A percentile compares a stretch with the other conserved stretches of the same genome.
Evolutionary conservation across 2,797 vertebrate species (phyloP).

Genomic region (Ctenopoma kingsleyae): DNA sequence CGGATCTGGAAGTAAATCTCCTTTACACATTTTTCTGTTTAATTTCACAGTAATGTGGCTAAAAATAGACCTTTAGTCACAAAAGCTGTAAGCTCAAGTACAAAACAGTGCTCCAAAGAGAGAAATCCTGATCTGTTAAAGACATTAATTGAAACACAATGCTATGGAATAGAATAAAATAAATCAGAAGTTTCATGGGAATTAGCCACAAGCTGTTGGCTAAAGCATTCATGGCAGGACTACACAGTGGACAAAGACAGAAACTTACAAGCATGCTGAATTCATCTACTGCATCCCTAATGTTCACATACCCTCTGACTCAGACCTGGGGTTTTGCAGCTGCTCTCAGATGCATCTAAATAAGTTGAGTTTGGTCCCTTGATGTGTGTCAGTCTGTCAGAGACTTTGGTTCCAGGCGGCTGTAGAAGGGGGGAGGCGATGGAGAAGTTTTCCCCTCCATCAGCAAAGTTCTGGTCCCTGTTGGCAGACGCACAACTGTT

Average conservation of each 20-base stretch:
- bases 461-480: slow-evolving; percentile 75
- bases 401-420: slow-evolving; percentile 54
- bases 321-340: slow-evolving; percentile 13
- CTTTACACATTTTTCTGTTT: slow-evolving; percentile 55
- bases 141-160: neutral
- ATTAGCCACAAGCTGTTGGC: slow-evolving; percentile 3
- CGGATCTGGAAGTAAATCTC: slow-evolving; percentile 61
- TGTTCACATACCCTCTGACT: slow-evolving; percentile 25
- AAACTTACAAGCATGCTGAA: neutral
- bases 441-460: slow-evolving; percentile 65
- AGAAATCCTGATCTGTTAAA: slow-evolving; percentile 36
- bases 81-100: slow-evolving; percentile 45
- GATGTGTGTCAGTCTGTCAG: slow-evolving; percentile 70
- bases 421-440: slow-evolving; percentile 14
- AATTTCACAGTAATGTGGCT: slow-evolving; percentile 56
- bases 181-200: slow-evolving; percentile 19
- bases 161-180: neutral
- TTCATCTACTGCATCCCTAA: slow-evolving; percentile 32
- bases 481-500: slow-evolving; percentile 61
- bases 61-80: slow-evolving; percentile 61
- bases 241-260: neutral
- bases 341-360: slow-evolving; percentile 45
- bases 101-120: slow-evolving; percentile 38
- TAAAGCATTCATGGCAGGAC: slow-evolving; percentile 15
- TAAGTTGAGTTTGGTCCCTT: slow-evolving; percentile 39